A percentile compares a stretch with the other conserved stretches of the same genome.
Evolutionary conservation across 1,140 invertebrate species (phyloP).

Genomic region (Hetaerina americana): DNA sequence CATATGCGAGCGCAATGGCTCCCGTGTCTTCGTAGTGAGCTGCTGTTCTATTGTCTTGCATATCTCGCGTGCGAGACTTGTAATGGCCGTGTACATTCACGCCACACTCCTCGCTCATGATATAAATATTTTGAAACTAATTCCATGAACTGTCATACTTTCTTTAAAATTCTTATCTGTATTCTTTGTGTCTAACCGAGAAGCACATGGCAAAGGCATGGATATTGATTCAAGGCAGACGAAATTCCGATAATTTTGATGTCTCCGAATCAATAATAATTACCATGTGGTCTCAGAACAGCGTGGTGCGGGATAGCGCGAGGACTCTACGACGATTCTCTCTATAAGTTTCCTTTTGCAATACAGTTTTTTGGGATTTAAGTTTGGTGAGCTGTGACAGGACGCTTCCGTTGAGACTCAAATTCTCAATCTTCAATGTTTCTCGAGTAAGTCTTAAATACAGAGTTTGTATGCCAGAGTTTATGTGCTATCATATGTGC

Average conservation of each 20-base stretch:
- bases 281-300: slow-evolving; percentile 15
- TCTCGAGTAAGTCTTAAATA: background rate
- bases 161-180: background rate
- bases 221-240: slow-evolving; percentile 18
- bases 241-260: slow-evolving; percentile 20
- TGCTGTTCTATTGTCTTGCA: slow-evolving; percentile 15
- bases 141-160: slow-evolving; percentile 11
- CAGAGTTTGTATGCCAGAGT: too few relatives aligned
- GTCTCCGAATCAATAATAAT: slow-evolving; percentile 18
- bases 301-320: slow-evolving; percentile 6
- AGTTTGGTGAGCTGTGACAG: background rate
- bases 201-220: slow-evolving; percentile 17
- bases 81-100: slow-evolving; percentile 5
- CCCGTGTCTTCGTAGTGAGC: slow-evolving; percentile 5
- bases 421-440: background rate
- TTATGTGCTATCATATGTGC: too few relatives aligned
- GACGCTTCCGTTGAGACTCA: background rate
- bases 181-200: slow-evolving; percentile 1
- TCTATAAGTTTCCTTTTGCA: background rate
- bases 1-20: slow-evolving; percentile 15
- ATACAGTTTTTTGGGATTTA: background rate
- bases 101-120: background rate
- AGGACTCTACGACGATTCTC: background rate
- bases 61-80: slow-evolving; percentile 8
- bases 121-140: background rate